phyloP scores from a whole-genome alignment of 2,113 vertebrate species.

The Pseudorectes ferrugineus region DNA sequence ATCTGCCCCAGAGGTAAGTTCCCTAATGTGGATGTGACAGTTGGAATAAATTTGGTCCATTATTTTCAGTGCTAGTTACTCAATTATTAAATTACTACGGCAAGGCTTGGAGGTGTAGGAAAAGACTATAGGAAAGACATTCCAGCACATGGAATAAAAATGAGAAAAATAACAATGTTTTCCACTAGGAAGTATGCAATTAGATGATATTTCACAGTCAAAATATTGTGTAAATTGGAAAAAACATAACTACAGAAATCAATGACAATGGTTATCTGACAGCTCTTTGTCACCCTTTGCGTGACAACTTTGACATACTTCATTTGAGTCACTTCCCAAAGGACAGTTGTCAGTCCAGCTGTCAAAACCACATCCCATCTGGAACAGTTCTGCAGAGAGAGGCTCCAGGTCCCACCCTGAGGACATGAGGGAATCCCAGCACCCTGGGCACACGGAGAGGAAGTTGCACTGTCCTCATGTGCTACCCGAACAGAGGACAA shows the following conservation, averaged over 20 bases:
- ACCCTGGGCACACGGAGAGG: background rate
- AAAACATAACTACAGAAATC: background rate
- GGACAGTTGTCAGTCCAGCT: background rate
- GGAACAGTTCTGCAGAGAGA: background rate
- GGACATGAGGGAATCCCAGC: background rate
- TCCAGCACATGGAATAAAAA: background rate
- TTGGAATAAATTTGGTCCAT: background rate
- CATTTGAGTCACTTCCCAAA: background rate
- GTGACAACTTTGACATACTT: background rate
- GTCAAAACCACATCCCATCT: background rate
- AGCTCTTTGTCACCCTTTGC: background rate
- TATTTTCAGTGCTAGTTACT: background rate
- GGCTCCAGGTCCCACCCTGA: background rate
- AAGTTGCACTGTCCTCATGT: rapidly evolving
- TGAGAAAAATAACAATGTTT: background rate
- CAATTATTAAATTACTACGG: background rate
- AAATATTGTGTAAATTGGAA: background rate
- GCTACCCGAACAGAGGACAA: background rate
- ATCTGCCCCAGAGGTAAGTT: background rate
- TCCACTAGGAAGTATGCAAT: background rate
- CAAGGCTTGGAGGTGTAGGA: background rate
- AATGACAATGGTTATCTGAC: background rate
- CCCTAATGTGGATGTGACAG: background rate
- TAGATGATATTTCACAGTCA: background rate
- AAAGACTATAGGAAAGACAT: background rate